phyloP scores from a whole-genome alignment of 2,888 invertebrate genomes.

The Heteromurus nitidus region DNA sequence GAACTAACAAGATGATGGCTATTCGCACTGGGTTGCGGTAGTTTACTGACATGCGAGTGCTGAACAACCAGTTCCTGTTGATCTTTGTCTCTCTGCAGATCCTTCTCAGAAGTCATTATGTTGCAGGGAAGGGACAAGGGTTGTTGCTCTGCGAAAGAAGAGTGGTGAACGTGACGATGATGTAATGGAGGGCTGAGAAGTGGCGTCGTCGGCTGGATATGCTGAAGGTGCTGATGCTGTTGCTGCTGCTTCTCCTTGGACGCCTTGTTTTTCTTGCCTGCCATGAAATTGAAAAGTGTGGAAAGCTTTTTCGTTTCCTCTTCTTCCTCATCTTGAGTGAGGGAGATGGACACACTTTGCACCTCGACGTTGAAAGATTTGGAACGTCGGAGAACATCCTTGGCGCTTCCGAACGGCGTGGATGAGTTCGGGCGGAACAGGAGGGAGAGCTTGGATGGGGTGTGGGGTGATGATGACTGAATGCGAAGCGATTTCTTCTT shows the following conservation, averaged over 20 bases:
- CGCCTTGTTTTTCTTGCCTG: constrained; percentile 61
- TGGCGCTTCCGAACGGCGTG: constrained; percentile 66
- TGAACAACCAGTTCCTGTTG: constrained; percentile 57
- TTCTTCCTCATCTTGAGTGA: constrained; percentile 69
- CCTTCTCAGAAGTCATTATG: constrained; percentile 57
- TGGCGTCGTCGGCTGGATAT: constrained; percentile 18
- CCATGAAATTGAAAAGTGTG: constrained; percentile 72
- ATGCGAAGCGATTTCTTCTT: constrained; percentile 67
- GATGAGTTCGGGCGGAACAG: constrained; percentile 70
- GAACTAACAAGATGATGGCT: constrained; percentile 14
- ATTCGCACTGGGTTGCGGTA: constrained; percentile 18
- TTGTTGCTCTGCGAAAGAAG: constrained; percentile 47
- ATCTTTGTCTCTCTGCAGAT: constrained; percentile 53
- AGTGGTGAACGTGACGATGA: constrained; percentile 25
- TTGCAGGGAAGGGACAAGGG: constrained; percentile 52
- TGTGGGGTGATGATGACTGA: constrained; percentile 69
- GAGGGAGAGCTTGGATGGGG: constrained; percentile 72
- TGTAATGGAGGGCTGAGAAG: constrained; percentile 51
- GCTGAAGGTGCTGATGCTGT: constrained; percentile 1
- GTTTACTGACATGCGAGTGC: constrained; percentile 49
- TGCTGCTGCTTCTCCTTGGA: constrained; percentile 51
- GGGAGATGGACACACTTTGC: constrained; percentile 72
- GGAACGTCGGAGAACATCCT: constrained; percentile 70
- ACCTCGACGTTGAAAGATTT: constrained; percentile 73
- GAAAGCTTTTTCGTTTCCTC: constrained; percentile 70